These are phyloP conservation scores for Epinephelus fuscoguttatus DNA, from an alignment of 2,113 vertebrate species.

Conservation along the genomic window DNA sequence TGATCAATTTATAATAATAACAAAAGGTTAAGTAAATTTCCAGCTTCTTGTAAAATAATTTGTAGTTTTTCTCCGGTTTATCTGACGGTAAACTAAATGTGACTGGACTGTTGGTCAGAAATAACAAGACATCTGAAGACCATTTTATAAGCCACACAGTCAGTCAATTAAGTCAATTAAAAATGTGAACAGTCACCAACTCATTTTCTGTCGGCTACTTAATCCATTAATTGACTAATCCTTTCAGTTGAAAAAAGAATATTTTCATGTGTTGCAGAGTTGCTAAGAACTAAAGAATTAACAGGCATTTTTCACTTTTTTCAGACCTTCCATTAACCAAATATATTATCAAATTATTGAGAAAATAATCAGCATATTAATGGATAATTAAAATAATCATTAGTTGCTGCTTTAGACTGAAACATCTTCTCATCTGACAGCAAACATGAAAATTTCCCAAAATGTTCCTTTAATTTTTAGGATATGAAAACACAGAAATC, in stretches of 20 bases:
- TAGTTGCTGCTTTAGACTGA: neutral
- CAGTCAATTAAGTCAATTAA: no score
- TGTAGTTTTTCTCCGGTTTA: neutral
- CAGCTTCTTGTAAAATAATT: neutral
- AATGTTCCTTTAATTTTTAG: neutral
- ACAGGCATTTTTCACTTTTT: neutral
- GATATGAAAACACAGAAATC: slow-evolving; percentile 13
- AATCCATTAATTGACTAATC: no score
- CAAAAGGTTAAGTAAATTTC: no score
- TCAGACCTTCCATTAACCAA: neutral
- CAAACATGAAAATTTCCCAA: slow-evolving; percentile 11
- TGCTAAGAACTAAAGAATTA: no score
- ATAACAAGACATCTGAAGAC: no score
- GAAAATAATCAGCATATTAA: neutral
- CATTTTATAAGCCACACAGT: no score
- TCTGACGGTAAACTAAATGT: neutral
- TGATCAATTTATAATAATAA: neutral
- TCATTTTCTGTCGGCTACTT: no score
- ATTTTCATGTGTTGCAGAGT: no score
- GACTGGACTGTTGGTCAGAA: no score
- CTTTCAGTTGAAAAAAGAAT: no score
- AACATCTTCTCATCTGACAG: neutral
- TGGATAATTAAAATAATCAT: neutral
- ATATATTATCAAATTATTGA: neutral
- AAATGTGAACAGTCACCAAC: no score